Evolutionary conservation across 2,113 vertebrate genomes (phyloP).

Genomic region (Lasiurus cinereus): DNA sequence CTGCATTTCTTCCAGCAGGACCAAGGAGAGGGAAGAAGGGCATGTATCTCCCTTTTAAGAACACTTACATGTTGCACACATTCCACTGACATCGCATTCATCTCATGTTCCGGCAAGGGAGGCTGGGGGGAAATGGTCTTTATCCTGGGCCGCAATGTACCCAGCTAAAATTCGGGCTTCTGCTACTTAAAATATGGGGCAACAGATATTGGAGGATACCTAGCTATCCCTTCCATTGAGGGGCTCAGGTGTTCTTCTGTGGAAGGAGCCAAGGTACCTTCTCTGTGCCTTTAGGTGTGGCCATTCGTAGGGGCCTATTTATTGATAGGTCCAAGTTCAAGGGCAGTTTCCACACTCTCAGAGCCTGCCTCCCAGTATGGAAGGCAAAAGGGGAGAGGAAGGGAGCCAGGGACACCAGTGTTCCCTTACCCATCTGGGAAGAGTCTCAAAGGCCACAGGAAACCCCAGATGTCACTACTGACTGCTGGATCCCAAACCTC

Average conservation of each 20-base stretch:
- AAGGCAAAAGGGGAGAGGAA: background rate
- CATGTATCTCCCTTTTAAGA: background rate
- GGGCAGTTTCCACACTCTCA: no score
- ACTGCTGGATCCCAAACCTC: background rate
- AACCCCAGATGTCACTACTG: background rate
- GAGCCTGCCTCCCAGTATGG: background rate
- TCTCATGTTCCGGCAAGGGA: no score
- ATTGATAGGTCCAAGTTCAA: fast-evolving
- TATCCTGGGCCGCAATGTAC: background rate
- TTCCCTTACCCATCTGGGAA: fast-evolving
- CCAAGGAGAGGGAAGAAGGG: background rate
- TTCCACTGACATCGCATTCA: background rate
- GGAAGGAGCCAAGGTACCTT: background rate
- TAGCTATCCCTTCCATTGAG: background rate
- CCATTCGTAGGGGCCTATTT: fast-evolving
- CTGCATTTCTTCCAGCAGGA: background rate
- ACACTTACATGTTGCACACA: background rate
- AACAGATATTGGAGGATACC: background rate
- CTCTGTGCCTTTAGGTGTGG: fast-evolving
- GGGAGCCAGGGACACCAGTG: fast-evolving
- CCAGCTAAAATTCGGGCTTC: background rate
- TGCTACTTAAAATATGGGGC: background rate
- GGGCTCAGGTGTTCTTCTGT: background rate
- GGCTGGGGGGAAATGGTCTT: background rate
- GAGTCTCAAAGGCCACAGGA: background rate